A percentile compares a stretch with the other conserved stretches of the same genome.
These are phyloP conservation scores for Cryptosula pallasiana DNA, from an alignment of 2,888 invertebrate genomes.

Conservation along the genomic window DNA sequence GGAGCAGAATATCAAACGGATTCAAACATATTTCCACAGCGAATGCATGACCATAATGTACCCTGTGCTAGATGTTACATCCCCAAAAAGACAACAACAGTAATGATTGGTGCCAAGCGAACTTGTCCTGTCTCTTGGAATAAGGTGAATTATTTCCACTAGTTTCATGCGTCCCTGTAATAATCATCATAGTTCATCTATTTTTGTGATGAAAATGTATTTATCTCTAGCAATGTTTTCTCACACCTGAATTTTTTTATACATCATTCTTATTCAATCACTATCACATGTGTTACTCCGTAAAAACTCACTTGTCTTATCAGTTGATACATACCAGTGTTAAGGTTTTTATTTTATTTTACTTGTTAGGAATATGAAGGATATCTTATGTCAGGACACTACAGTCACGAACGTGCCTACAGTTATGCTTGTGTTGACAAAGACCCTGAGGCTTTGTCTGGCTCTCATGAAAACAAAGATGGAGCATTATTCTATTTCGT, in stretches of 20 bases:
- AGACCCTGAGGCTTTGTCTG: conserved; percentile 26
- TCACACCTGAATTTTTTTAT: no score
- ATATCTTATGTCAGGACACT: conserved; percentile 25
- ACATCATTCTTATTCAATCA: no score
- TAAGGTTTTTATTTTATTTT: no score
- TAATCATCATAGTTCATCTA: no score
- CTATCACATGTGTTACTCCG: no score
- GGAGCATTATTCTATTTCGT: conserved; percentile 28
- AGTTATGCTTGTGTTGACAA: conserved; percentile 28
- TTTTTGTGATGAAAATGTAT: no score
- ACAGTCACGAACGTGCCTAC: conserved; percentile 12
- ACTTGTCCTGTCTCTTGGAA: conserved; percentile 28
- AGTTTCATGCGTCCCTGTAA: no score
- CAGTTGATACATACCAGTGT: no score
- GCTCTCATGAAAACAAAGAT: conserved; percentile 25
- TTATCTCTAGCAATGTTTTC: no score
- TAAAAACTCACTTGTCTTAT: no score
- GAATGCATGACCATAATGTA: conserved; percentile 28
- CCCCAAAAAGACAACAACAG: conserved; percentile 19
- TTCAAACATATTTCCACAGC: background rate
- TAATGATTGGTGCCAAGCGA: conserved; percentile 29
- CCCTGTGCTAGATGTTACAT: conserved; percentile 29
- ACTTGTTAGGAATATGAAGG: conserved; percentile 30
- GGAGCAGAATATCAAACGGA: conserved; percentile 28
- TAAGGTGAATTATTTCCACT: background rate